Base-by-base conservation (phyloP, 2,888 invertebrate species). In the Ernsta delagoae region DNA sequence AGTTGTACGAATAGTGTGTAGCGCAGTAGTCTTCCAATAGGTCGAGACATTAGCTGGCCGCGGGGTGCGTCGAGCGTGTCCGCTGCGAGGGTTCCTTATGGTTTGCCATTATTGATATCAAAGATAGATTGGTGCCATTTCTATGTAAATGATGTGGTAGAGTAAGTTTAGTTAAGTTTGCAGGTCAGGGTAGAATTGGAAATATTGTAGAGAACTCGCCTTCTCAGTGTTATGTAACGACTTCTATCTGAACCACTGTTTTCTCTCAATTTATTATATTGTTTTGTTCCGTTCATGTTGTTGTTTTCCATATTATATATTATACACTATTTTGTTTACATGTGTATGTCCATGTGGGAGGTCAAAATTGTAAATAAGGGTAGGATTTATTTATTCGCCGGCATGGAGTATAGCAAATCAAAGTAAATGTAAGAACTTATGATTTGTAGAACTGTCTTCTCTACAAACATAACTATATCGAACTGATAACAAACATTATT, bases 51-150 rank as follows among this genome's bases (percentile, higher is more conserved):
- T 83, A 83, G 83, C 79, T 81, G 75, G 67, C 62, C 71, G 76
- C 78, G 83, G 77, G 79, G 73, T 31, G 53, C 53, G 77, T 72
- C 71, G 82, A 78, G 86, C 83, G 84, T 81, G 88, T 87, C 88
- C 87, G 89, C 89, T 83, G 89, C 86, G 88, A 85, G 90, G 91
- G 89, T 89, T 90, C 90, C 91, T 87, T 91, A 89, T 89, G 91
- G 92, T 88, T 92, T 93, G 92, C 93, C 92, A 93, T 93, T 92
- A 86, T 85, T 89, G 86, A 92, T 93, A 93, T 93, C 93, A 93
- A 93, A 93, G 93, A 93, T 92, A 92, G 92, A 90, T 92, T 90
- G 93, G 93, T 93, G 93, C 93, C 93, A 93, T 93, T 92, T 91
- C 90, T 90, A 85, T 90, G 86, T 92, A 89, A 86, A 90, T 85